These are phyloP conservation scores for Dolichotis patagonum DNA, from an alignment of 2,113 vertebrate species.

Conservation along the genomic window DNA sequence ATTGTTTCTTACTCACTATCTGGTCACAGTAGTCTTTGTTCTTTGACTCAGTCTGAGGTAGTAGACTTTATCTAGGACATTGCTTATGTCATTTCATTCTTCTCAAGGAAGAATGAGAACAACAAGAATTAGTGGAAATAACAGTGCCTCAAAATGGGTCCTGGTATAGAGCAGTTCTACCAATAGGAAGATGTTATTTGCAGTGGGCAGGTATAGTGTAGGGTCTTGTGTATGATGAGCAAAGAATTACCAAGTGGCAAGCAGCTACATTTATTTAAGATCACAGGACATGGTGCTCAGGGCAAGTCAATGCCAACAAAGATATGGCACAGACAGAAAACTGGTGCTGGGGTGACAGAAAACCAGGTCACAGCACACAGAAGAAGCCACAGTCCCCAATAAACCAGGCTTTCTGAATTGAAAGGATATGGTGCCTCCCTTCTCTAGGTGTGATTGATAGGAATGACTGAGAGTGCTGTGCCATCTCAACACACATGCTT, in stretches of 20 bases:
- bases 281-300: background rate
- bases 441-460: background rate
- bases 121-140: background rate
- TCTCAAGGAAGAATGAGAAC: background rate
- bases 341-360: background rate
- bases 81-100: background rate
- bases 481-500: background rate
- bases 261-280: background rate
- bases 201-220: background rate
- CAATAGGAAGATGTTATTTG: background rate
- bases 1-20: slow-evolving; percentile 20
- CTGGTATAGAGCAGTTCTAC: background rate
- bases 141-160: background rate
- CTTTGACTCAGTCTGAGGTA: background rate
- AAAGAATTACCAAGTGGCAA: background rate
- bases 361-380: background rate
- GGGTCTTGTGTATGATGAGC: background rate
- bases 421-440: background rate
- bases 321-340: background rate
- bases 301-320: background rate
- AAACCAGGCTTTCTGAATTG: background rate
- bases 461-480: background rate
- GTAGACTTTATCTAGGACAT: background rate
- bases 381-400: background rate
- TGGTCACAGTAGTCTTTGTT: background rate